Percentiles rank a stretch among this genome's conserved stretches.
These are phyloP conservation scores for Dioctria rufipes DNA, from an alignment of 2,888 invertebrate genomes.

Conservation along the genomic window DNA sequence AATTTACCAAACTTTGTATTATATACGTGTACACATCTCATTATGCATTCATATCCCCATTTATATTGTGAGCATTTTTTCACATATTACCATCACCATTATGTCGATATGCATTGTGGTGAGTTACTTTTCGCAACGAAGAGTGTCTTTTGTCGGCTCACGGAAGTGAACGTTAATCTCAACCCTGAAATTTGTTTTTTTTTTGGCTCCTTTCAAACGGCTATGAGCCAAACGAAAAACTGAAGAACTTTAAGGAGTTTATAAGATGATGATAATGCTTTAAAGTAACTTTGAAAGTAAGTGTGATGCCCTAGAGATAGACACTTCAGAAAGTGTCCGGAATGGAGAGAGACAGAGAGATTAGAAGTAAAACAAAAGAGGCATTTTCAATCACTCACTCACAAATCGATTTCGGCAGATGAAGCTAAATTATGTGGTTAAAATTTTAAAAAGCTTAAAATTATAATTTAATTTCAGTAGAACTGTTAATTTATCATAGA, in stretches of 20 bases:
- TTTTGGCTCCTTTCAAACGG: not conserved
- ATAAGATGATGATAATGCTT: not conserved
- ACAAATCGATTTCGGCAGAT: no score
- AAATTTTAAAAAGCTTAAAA: no score
- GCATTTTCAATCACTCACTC: no score
- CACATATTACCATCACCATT: slow-evolving; percentile 37
- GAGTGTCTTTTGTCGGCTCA: not conserved
- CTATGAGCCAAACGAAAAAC: no score
- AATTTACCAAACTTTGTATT: slow-evolving; percentile 22
- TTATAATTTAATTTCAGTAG: no score
- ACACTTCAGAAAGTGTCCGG: not conserved
- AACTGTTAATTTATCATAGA: not conserved
- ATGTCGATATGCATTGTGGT: slow-evolving; percentile 18
- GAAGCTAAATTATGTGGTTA: no score
- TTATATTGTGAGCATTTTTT: slow-evolving; percentile 35
- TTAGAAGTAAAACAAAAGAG: no score
- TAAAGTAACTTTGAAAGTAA: not conserved
- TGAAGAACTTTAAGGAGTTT: no score
- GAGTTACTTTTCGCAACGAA: not conserved
- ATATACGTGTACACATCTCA: slow-evolving; percentile 5
- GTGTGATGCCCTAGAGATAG: not conserved
- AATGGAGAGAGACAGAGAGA: not conserved
- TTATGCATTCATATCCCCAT: slow-evolving; percentile 33
- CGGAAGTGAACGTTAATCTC: not conserved
- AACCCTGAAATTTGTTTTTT: not conserved